Conservation (phyloP, 2,888 invertebrate genomes). For the Orthonevra nobilis region DNA sequence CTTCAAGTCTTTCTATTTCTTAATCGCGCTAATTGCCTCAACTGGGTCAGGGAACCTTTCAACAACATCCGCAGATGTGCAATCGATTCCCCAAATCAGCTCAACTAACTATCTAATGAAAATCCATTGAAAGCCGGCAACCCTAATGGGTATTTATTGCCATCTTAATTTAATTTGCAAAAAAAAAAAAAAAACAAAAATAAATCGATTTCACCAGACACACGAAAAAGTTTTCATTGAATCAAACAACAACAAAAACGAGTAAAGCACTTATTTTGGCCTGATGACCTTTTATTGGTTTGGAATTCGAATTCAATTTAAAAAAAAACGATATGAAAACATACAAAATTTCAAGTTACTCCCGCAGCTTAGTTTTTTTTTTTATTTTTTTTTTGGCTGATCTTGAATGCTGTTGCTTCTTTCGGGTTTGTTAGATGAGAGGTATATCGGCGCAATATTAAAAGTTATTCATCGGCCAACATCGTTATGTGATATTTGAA, state of each 20-base stretch:
- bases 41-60: not conserved
- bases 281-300: constrained; percentile 61
- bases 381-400: too few relatives aligned
- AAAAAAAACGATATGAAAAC: constrained; percentile 9
- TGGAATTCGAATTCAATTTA: constrained; percentile 50
- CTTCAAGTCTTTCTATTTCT: too few relatives aligned
- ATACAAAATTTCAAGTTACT: not conserved
- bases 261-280: too few relatives aligned
- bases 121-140: constrained; percentile 24
- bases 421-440: not conserved
- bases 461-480: not conserved
- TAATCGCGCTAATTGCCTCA: too few relatives aligned
- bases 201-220: too few relatives aligned
- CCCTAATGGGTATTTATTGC: constrained; percentile 1
- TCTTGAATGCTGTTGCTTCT: not conserved
- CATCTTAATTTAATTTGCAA: not conserved
- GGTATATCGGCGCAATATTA: not conserved
- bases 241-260: too few relatives aligned
- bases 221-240: too few relatives aligned
- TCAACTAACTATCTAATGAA: not conserved
- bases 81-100: not conserved
- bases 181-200: too few relatives aligned
- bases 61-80: not conserved
- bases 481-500: constrained; percentile 4
- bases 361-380: constrained; percentile 1